These are phyloP conservation scores for Lepidonotus clava DNA, from an alignment of 2,888 invertebrate genomes.

Conservation along the genomic window DNA sequence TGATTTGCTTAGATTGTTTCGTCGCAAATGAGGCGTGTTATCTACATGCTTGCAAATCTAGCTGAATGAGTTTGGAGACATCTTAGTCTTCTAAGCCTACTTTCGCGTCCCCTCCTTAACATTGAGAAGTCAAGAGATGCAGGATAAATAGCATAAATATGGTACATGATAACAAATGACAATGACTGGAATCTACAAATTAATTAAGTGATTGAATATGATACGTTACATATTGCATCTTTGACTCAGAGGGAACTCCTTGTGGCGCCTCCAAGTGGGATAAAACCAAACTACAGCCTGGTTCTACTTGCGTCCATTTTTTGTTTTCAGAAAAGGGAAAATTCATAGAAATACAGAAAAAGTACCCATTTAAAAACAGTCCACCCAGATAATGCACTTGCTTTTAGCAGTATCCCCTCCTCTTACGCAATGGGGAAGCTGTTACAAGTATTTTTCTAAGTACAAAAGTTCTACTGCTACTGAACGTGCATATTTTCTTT, in stretches of 20 bases:
- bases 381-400: background rate
- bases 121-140: background rate
- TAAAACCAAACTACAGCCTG: background rate
- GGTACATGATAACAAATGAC: background rate
- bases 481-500: background rate
- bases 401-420: too few species aligned
- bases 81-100: background rate
- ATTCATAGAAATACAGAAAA: background rate
- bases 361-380: background rate
- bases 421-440: background rate
- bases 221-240: background rate
- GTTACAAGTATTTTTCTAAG: background rate
- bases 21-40: background rate
- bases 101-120: background rate
- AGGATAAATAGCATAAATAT: constrained; percentile 2
- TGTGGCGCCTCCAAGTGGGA: background rate
- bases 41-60: background rate
- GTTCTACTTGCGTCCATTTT: background rate
- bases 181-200: background rate
- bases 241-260: background rate
- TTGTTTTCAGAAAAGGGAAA: background rate
- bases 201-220: background rate
- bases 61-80: background rate
- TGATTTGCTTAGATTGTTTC: background rate
- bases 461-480: background rate